A percentile compares a stretch with the other conserved stretches of the same genome.
Conservation (phyloP, 2,113 vertebrate species). For the Tenrec ecaudatus region DNA sequence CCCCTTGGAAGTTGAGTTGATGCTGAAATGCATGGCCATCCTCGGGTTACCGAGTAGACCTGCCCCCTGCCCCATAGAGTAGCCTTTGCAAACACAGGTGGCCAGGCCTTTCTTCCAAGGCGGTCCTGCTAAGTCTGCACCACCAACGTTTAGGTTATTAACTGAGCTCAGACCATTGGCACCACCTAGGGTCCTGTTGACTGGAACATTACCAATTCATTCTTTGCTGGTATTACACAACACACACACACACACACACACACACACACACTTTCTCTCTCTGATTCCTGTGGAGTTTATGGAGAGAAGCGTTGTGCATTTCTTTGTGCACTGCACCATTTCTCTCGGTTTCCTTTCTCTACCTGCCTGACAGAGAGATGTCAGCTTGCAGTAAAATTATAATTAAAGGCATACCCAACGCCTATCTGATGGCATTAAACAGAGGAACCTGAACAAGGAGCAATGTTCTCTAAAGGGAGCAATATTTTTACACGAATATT, state of each 20-base stretch:
- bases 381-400: constrained; percentile 22
- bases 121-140: neutral
- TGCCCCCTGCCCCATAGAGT: neutral
- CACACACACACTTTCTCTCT: neutral
- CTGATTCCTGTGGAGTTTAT: too few relatives aligned
- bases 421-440: neutral
- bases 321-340: fast-evolving
- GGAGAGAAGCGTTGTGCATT: too few relatives aligned
- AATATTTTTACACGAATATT: constrained; percentile 65
- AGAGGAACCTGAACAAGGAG: neutral
- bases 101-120: too few relatives aligned
- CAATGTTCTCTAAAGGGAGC: constrained; percentile 32
- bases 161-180: neutral
- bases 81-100: neutral
- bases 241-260: too few relatives aligned
- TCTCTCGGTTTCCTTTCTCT: neutral
- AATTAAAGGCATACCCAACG: constrained; percentile 11
- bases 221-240: too few relatives aligned
- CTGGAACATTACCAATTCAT: too few relatives aligned
- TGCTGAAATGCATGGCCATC: neutral
- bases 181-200: neutral
- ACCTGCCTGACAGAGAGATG: neutral
- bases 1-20: neutral
- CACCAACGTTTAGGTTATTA: neutral
- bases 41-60: neutral